phyloP scores from a whole-genome alignment of 2,888 invertebrate genomes.

The Caenorhabditis imperialis region DNA sequence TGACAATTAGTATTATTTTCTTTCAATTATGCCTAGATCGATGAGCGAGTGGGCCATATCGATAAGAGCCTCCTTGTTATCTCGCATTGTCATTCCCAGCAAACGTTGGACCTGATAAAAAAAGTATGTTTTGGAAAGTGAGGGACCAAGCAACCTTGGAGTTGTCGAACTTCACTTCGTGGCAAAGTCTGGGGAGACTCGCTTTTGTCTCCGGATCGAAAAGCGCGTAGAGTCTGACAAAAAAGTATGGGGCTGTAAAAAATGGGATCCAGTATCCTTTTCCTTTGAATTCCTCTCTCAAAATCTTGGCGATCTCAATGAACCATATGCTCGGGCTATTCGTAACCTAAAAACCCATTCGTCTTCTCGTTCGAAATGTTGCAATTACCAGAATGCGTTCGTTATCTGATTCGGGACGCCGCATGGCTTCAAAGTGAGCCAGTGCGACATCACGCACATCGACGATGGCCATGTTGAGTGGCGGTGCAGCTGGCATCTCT shows the following conservation, averaged over 20 bases:
- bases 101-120: slow-evolving; percentile 65
- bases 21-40: slow-evolving; percentile 79
- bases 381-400: slow-evolving; percentile 78
- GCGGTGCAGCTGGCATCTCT: slow-evolving; percentile 77
- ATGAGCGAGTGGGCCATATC: slow-evolving; percentile 81
- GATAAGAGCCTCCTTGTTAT: slow-evolving; percentile 79
- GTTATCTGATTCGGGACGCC: slow-evolving; percentile 79
- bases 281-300: slow-evolving; percentile 80
- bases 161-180: slow-evolving; percentile 78
- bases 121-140: too few species aligned
- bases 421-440: slow-evolving; percentile 81
- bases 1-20: slow-evolving; percentile 38
- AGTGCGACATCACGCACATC: slow-evolving; percentile 81
- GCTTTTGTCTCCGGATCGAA: slow-evolving; percentile 80
- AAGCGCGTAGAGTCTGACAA: slow-evolving; percentile 79
- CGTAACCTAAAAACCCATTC: slow-evolving; percentile 53
- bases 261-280: slow-evolving; percentile 80
- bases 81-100: slow-evolving; percentile 79
- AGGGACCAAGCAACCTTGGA: slow-evolving; percentile 72
- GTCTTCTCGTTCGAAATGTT: not conserved
- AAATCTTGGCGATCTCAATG: slow-evolving; percentile 80
- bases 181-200: slow-evolving; percentile 77
- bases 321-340: slow-evolving; percentile 79
- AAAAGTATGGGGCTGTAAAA: slow-evolving; percentile 79
- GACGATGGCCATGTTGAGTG: slow-evolving; percentile 79